Base-by-base conservation (phyloP, 2,113 vertebrate genomes). In the Scalopus aquaticus region DNA sequence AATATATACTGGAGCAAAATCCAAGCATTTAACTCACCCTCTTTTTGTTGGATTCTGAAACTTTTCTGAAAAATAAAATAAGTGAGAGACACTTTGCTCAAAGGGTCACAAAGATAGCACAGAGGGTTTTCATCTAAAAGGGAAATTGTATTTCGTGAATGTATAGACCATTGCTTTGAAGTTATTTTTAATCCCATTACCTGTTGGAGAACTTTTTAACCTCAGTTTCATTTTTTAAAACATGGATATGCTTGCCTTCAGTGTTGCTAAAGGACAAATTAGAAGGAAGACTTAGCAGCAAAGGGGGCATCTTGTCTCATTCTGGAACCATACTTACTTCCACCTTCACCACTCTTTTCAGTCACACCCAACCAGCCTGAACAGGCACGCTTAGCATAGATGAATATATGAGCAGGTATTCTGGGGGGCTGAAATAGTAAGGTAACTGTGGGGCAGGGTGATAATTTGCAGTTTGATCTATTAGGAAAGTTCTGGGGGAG, bases 141-240 rank as follows among this genome's bases (percentile, higher is more conserved):
- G 85, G 82, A 74, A 82, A 74, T 65, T 85, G 69, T 67, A 37
- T 90, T 93, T 72, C 69, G 58, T 5, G 10, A 70, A 62, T 24
- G 9, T 83, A 24, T 60, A 81, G 92, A 56, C 65, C n/a, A 9
- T 49, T 19, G 30, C 72, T 81, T 90, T 95, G 76, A 83, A 96
- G 85, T 85, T 69, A 92, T 90, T 93, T 93, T 96, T 96, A 90
- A n/a, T 76, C 60, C 60, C 92, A 5, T 37, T 88, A 76, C 88
- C 83, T 90, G 64, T n/a, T 80, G 73, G 78, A 69, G 76, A 70
- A 70, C 76, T 92, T 94, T 80, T 51, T 54, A 92, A 87, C 19
- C 84, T 88, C 87, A 6, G 70, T 35, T 67, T 92, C 91, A 73
- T 67, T 93, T 91, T 76, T 64, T 58, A 78, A 84, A 91, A 86